Base-by-base conservation (phyloP, 2,797 vertebrate genomes). In the Anolis apletophallus region DNA sequence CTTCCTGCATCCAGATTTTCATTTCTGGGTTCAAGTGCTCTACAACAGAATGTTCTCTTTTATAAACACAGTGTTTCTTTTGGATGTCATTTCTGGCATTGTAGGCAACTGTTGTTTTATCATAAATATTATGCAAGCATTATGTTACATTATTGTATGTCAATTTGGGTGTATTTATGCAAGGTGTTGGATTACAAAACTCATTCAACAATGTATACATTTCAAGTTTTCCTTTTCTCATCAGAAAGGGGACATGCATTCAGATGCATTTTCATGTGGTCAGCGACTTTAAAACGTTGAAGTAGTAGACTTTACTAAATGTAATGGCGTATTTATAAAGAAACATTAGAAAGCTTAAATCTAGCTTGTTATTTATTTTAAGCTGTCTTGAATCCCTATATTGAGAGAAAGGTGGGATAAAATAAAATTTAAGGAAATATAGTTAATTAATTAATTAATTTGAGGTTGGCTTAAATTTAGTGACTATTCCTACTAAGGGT, bases 41-140 rank as follows among this genome's bases (percentile, higher is more conserved):
- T 64, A 67, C 11, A 32, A 84, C 8, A 80, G 40, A 68, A 81
- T 50, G 61, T 83, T 80, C 83, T 12, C 85, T 55, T n/a, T 79
- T 16, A 67, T 17, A 50, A 90, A 69, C 5, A 52, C 11, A 1
- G 26, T 21, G 2, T 91, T 69, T 32, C 13, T 69, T 17, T 34
- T 34, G 14, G 14, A 69, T 34, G 32, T 69, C 34, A 16, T 34
- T 69, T 34, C n/a, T 34, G 68, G 32, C 13, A 67, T 69, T 17
- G 34, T 68, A 68, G 26, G n/a, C 26, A 50, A 11, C 32, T 77
- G 40, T 16, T 5, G 29, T 59, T 83, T 76, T 19, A 72, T 46
- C 32, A 54, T 55, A 36, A 82, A 64, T 64, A 64, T 26, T 64
- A 64, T 29, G 29, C 29, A 64, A 12, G 13, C 26, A 29, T 64